phyloP scores from a whole-genome alignment of 1,140 invertebrate genomes.

The Pentalonia nigronervosa region DNA sequence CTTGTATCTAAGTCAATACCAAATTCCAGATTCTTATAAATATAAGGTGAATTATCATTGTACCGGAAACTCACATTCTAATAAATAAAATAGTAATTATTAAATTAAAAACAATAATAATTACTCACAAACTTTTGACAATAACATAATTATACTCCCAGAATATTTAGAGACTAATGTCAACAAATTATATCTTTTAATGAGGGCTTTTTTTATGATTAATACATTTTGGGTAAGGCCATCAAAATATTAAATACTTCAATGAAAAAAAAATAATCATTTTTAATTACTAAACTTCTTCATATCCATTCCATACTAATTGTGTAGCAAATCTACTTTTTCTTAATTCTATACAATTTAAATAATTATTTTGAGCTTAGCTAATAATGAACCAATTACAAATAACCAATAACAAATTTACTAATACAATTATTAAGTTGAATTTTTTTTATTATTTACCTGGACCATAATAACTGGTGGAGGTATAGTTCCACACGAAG shows the following conservation, averaged over 20 bases:
- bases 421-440: not conserved
- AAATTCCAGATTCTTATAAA: slow-evolving; percentile 98
- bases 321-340: not conserved
- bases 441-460: slow-evolving; percentile 62
- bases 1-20: slow-evolving; percentile 98
- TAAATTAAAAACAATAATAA: not conserved
- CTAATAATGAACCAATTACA: not conserved
- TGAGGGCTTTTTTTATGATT: not conserved
- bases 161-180: not conserved
- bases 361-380: not conserved
- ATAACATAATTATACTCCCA: not conserved
- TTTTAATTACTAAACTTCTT: not conserved
- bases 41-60: slow-evolving; percentile 83
- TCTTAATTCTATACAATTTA: not conserved
- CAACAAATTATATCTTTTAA: not conserved
- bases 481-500: slow-evolving; percentile 93
- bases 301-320: not conserved
- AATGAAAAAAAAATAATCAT: too few relatives aligned
- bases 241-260: too few relatives aligned
- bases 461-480: slow-evolving; percentile 99
- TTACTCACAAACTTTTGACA: too few relatives aligned
- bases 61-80: slow-evolving; percentile 97
- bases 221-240: too few relatives aligned
- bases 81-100: slow-evolving; percentile 58
- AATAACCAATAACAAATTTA: not conserved